These are phyloP conservation scores for Phytoseiulus persimilis DNA, from an alignment of 2,888 invertebrate species.

Conservation along the genomic window DNA sequence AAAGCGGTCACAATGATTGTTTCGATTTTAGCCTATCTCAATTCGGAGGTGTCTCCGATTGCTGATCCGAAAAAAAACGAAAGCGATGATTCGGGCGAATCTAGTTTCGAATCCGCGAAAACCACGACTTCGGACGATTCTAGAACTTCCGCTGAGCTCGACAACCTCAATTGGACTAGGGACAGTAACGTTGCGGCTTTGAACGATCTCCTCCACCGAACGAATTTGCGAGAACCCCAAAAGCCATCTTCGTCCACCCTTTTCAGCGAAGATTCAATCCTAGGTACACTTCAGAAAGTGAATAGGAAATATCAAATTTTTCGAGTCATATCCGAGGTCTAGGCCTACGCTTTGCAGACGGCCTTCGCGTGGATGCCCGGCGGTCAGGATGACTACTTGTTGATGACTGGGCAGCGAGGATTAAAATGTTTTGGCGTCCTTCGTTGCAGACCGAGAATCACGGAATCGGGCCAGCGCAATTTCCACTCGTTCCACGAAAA, in stretches of 20 bases:
- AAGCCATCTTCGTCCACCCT: not conserved
- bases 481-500: not conserved
- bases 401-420: not conserved
- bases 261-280: not conserved
- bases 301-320: not conserved
- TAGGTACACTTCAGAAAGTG: not conserved
- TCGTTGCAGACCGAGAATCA: not conserved
- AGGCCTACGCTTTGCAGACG: not conserved
- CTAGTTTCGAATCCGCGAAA: conserved; percentile 37
- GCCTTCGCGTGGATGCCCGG: not conserved
- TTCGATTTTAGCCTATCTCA: conserved; percentile 32
- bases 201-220: not conserved
- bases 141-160: conserved; percentile 34
- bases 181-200: not conserved
- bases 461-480: not conserved
- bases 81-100: not conserved
- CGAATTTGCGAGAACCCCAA: not conserved
- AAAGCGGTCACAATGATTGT: not conserved
- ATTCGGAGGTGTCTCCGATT: not conserved
- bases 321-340: not conserved
- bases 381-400: not conserved
- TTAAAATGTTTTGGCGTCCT: not conserved
- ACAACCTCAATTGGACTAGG: conserved; percentile 31
- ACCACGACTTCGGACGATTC: conserved; percentile 25
- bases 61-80: conserved; percentile 8